Conservation (phyloP, 2,113 vertebrate species). For the Pogonocichla stellata region DNA sequence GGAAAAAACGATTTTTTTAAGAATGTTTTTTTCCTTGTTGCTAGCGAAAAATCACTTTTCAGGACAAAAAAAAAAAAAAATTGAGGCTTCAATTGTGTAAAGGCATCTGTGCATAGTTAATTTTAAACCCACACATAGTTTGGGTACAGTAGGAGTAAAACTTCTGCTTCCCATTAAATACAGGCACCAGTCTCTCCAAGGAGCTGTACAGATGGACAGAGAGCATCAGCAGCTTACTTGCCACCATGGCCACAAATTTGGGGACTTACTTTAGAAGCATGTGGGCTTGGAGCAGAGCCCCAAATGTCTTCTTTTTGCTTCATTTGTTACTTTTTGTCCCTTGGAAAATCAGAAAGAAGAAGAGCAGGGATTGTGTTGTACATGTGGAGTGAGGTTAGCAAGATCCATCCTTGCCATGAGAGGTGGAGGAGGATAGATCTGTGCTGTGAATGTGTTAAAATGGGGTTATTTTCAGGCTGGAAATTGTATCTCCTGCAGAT, state of each 20-base stretch:
- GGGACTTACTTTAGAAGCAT: not conserved
- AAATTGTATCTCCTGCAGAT: constrained; percentile 4
- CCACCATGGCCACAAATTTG: not conserved
- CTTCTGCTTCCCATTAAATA: not conserved
- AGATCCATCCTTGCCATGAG: not conserved
- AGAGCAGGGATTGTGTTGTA: not conserved
- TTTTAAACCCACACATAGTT: not conserved
- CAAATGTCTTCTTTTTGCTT: not conserved
- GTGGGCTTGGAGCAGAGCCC: not conserved
- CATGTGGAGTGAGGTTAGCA: not conserved
- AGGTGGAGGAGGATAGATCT: not conserved
- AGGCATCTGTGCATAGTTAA: not conserved
- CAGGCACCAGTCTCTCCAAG: not conserved
- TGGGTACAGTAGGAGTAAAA: not conserved
- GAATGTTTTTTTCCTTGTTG: not conserved
- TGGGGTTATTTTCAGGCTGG: constrained; percentile 9
- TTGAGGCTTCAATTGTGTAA: not conserved
- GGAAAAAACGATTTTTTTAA: not conserved
- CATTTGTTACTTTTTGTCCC: not conserved
- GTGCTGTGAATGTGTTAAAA: not conserved
- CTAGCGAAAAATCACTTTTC: not conserved
- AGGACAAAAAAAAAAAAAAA: not conserved
- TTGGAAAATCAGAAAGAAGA: not conserved
- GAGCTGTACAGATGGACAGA: not conserved
- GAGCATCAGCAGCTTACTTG: not conserved